Evolutionary conservation across 2,888 invertebrate genomes (phyloP).

Genomic region (Ditylenchus weischeri): DNA sequence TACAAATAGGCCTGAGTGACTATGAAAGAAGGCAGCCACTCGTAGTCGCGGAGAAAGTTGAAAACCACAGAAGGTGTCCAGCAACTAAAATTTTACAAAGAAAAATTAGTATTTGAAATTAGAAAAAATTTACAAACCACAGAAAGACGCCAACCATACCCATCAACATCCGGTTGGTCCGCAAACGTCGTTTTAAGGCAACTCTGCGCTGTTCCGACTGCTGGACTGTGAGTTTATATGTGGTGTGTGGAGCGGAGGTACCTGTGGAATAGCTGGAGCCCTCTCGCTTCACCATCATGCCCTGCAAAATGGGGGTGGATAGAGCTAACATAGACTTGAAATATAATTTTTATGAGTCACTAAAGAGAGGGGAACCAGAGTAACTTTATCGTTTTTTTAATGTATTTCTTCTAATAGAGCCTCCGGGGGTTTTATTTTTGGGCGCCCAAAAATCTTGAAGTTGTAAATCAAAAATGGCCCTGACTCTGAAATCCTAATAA

Average conservation of each 20-base stretch:
- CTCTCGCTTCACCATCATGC: conserved; percentile 33
- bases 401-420: too few relatives aligned
- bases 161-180: conserved; percentile 94
- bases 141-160: conserved; percentile 60
- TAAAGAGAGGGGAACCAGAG: too few relatives aligned
- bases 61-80: conserved; percentile 66
- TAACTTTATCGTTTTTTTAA: too few relatives aligned
- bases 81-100: conserved; percentile 82
- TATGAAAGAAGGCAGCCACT: conserved; percentile 47
- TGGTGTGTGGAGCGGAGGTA: not conserved
- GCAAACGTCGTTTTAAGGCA: conserved; percentile 72
- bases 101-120: not conserved
- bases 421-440: too few relatives aligned
- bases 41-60: conserved; percentile 55
- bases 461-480: too few relatives aligned
- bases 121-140: not conserved
- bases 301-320: not conserved
- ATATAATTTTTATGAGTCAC: too few relatives aligned
- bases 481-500: too few relatives aligned
- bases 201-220: conserved; percentile 48
- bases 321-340: too few relatives aligned
- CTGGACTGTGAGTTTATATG: conserved; percentile 16
- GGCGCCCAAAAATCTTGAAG: too few relatives aligned
- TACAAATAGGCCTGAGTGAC: conserved; percentile 49
- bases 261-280: conserved; percentile 3